Percentiles rank a stretch among this genome's conserved stretches.
phyloP scores from a whole-genome alignment of 2,797 vertebrate genomes.

The Sebastes jordani region DNA sequence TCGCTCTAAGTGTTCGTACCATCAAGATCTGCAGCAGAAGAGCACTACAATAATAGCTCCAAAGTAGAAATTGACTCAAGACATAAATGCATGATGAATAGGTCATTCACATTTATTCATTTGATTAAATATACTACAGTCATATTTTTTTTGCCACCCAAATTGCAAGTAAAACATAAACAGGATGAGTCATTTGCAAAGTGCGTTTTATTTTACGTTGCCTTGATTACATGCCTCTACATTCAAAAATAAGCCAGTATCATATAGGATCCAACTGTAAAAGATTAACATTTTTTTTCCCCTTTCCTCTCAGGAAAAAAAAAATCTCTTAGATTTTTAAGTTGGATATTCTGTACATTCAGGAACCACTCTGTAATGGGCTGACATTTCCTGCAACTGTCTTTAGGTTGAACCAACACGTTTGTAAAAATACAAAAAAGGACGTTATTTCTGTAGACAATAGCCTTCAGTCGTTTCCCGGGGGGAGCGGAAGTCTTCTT shows the following conservation, averaged over 20 bases:
- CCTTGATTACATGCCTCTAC: conserved; percentile 89
- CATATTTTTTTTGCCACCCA: conserved; percentile 58
- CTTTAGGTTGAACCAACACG: conserved; percentile 82
- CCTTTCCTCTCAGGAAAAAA: conserved; percentile 66
- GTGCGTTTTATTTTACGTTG: conserved; percentile 87
- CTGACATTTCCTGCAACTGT: conserved; percentile 81
- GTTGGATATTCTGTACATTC: conserved; percentile 83
- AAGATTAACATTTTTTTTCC: conserved; percentile 63
- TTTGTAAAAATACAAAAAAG: conserved; percentile 83
- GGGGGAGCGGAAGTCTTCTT: conserved; percentile 76
- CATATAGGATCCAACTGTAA: conserved; percentile 81
- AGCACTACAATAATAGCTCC: not conserved
- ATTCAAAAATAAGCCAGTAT: conserved; percentile 87
- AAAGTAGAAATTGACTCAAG: conserved; percentile 52
- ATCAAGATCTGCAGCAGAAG: not conserved
- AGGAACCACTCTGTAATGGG: conserved; percentile 82
- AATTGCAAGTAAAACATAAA: conserved; percentile 79
- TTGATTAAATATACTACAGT: conserved; percentile 73
- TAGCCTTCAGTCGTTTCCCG: conserved; percentile 81
- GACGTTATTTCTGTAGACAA: conserved; percentile 78
- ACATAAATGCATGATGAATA: conserved; percentile 74
- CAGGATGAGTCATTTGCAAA: conserved; percentile 83
- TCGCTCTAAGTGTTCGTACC: not conserved
- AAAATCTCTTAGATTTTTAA: conserved; percentile 72
- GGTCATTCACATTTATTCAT: conserved; percentile 72